Percentiles rank a stretch among this genome's conserved stretches.
phyloP scores from a whole-genome alignment of 2,113 vertebrate genomes.

The Nanorana parkeri region DNA sequence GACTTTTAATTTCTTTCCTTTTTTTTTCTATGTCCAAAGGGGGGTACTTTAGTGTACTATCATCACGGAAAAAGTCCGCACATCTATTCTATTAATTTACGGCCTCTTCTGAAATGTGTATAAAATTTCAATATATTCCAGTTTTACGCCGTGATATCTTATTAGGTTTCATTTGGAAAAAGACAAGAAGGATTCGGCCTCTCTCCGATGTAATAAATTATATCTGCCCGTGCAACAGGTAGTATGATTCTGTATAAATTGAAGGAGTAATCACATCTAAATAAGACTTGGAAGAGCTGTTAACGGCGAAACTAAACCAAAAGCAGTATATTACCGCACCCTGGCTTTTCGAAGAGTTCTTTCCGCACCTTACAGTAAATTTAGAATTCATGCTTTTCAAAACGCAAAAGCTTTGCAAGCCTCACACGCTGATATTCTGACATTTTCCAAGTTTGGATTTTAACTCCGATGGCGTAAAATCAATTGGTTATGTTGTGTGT shows the following conservation, averaged over 20 bases:
- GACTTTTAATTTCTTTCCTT: constrained; percentile 46
- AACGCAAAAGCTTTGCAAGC: neutral
- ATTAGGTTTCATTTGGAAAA: constrained; percentile 19
- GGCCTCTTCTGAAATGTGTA: constrained; percentile 9
- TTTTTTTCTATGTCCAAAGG: constrained; percentile 3
- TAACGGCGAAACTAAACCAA: neutral
- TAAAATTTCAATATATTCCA: constrained; percentile 8
- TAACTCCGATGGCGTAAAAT: neutral
- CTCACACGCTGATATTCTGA: neutral
- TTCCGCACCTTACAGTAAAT: neutral
- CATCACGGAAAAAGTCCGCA: constrained; percentile 15
- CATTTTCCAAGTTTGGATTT: constrained; percentile 1
- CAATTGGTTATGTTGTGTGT: constrained; percentile 15
- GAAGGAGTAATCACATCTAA: constrained; percentile 21
- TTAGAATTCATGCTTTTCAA: neutral
- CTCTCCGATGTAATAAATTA: constrained; percentile 4
- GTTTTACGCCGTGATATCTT: neutral
- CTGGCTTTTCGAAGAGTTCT: neutral
- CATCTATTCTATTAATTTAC: constrained; percentile 41
- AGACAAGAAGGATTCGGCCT: neutral
- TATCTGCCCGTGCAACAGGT: neutral
- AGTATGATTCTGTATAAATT: constrained; percentile 10
- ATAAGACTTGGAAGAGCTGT: neutral
- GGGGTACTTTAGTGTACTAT: constrained; percentile 43
- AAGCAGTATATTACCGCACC: neutral